Conservation (phyloP, 2,888 invertebrate species). For the Emmelina monodactyla region DNA sequence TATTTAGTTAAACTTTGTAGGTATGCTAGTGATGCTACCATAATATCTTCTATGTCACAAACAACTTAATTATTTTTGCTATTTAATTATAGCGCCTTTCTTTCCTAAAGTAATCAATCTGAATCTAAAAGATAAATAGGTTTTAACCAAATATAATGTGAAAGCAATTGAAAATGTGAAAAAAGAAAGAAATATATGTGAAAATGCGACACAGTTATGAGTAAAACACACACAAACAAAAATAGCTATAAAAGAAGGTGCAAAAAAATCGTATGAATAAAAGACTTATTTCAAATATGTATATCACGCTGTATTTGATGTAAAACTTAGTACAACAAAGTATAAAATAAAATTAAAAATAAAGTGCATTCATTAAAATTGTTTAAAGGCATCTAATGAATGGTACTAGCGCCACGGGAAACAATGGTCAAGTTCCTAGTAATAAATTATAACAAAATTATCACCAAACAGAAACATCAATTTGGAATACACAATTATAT, state of each 20-base stretch:
- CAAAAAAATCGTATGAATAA: slow-evolving; percentile 35
- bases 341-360: slow-evolving; percentile 44
- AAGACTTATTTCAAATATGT: slow-evolving; percentile 41
- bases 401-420: neutral
- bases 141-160: no score
- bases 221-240: no score
- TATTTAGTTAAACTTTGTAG: no score
- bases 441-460: neutral
- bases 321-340: slow-evolving; percentile 49
- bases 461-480: neutral
- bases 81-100: no score
- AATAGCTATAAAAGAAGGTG: slow-evolving; percentile 48
- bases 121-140: no score
- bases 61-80: no score
- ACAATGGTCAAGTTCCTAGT: neutral
- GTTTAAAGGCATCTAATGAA: neutral
- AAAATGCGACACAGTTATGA: no score
- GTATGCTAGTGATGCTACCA: slow-evolving; percentile 14
- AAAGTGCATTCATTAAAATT: slow-evolving; percentile 31
- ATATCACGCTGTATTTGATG: slow-evolving; percentile 55
- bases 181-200: no score
- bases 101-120: no score
- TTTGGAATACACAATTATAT: neutral
- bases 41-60: no score
- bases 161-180: no score